Conservation (phyloP, 2,797 vertebrate species). For the Phrynocephalus guinanensis region DNA sequence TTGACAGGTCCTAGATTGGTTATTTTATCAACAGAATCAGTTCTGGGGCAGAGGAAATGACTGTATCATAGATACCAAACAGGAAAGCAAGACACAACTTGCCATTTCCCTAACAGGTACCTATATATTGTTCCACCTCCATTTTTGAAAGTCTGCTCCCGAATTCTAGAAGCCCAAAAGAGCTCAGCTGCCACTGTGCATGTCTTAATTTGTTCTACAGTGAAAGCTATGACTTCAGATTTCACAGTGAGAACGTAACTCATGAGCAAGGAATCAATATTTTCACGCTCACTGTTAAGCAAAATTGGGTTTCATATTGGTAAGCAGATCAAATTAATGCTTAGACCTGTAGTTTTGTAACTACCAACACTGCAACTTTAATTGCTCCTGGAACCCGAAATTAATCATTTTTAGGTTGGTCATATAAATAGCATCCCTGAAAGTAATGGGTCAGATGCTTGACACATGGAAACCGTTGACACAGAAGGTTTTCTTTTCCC, state of each 20-base stretch:
- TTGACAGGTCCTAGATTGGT: background rate
- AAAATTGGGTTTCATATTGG: slow-evolving; percentile 60
- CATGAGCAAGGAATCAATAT: slow-evolving; percentile 51
- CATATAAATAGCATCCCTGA: slow-evolving; percentile 12
- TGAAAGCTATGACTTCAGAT: slow-evolving; percentile 60
- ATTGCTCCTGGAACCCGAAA: slow-evolving; percentile 37
- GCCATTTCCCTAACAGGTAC: background rate
- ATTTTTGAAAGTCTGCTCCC: background rate
- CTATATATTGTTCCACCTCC: background rate
- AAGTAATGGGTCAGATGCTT: slow-evolving; percentile 46
- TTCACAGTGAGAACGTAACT: slow-evolving; percentile 61
- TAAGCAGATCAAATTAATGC: slow-evolving; percentile 55
- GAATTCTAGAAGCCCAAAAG: slow-evolving; percentile 19
- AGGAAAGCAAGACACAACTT: accelerated
- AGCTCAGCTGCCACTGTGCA: slow-evolving; percentile 46
- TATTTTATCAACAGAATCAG: slow-evolving; percentile 1
- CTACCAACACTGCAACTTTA: slow-evolving; percentile 43
- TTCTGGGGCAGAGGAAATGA: background rate
- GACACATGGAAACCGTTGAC: slow-evolving; percentile 12
- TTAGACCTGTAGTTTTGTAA: slow-evolving; percentile 52
- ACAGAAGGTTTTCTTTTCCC: background rate
- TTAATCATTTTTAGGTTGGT: slow-evolving; percentile 37
- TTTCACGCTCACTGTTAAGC: slow-evolving; percentile 45
- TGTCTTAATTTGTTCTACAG: slow-evolving; percentile 69
- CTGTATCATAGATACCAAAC: background rate